Evolutionary conservation across 2,888 invertebrate genomes (phyloP), one percentile per base, ranked within the genome.

Genomic region (Timema cristinae): DNA sequence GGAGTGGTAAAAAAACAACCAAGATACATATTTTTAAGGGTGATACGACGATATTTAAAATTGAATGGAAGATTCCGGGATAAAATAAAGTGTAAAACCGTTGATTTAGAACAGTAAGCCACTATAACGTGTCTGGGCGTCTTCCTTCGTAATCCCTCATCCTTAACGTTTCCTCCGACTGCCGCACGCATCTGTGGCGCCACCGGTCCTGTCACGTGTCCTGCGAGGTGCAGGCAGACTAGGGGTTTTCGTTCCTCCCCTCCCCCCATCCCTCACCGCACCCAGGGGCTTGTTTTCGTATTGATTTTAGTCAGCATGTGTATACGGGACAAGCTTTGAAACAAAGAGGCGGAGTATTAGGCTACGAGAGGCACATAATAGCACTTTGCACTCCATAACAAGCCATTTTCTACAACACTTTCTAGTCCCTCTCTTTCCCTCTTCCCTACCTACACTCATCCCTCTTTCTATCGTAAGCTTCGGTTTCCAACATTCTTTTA

Each of bases 231-330:
- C 32, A 32, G 32, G 32, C 32, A 32, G 32, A 32, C 6, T 13
- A 47, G 63, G 63, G 7, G 63, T 63, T 15, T 63, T 32, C 16
- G 63, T 61, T 16, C 47, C 47, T 56, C 47, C 61, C 32, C 61
- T 16, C 52, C 54, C n/a, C 11, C 16, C 63, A 32, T 32, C 32
- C 32, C 32, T 32, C 32, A 32, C 32, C 32, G 32, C 32, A 32
- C 32, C 32, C 32, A 63, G 47, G 63, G 63, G 63, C 63, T 63
- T 63, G 63, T 63, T 32, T 63, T 15, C 63, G 63, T 63, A 63
- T 63, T 63, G 63, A 63, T 63, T 63, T 32, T 32, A n/a, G 63
- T 48, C 63, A 7, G 16, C 63, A 32, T 15, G 32, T 16, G 56
- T 9, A 32, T 32, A 13, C 47, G 47, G 13, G 16, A 32, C 47